A percentile compares a stretch with the other conserved stretches of the same genome.
phyloP scores from a whole-genome alignment of 2,113 vertebrate genomes.

The Chunga burmeisteri region DNA sequence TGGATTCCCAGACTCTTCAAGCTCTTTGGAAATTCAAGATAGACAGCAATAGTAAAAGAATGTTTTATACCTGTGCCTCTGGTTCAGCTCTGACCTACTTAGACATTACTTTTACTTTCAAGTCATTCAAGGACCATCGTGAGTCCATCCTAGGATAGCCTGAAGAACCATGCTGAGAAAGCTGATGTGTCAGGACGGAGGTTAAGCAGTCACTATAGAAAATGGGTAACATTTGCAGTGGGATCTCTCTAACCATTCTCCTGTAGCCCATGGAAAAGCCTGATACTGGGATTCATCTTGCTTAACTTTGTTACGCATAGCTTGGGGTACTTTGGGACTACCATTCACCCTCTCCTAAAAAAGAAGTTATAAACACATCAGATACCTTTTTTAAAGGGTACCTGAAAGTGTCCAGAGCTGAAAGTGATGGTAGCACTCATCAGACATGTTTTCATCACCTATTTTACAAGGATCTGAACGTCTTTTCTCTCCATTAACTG shows the following conservation, averaged over 20 bases:
- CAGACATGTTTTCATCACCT: neutral
- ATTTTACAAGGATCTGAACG: neutral
- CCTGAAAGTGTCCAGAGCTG: neutral
- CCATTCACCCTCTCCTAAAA: neutral
- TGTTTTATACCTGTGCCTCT: neutral
- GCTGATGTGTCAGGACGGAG: neutral
- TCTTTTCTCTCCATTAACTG: neutral
- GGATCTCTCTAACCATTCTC: neutral
- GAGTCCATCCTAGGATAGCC: neutral
- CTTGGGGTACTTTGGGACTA: neutral
- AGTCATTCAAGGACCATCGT: rapidly evolving
- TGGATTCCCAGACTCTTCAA: neutral
- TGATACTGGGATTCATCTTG: neutral
- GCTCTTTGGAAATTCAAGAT: neutral
- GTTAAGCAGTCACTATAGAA: neutral
- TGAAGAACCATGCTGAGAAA: neutral
- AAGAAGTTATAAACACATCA: neutral
- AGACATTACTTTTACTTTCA: neutral
- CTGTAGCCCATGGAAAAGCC: neutral
- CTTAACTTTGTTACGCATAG: neutral
- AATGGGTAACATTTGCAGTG: neutral
- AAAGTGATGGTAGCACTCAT: neutral
- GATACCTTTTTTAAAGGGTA: neutral
- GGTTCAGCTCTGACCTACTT: neutral
- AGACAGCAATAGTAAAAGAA: neutral